Evolutionary conservation across 2,113 vertebrate genomes (phyloP).

Genomic region (Promerops cafer): DNA sequence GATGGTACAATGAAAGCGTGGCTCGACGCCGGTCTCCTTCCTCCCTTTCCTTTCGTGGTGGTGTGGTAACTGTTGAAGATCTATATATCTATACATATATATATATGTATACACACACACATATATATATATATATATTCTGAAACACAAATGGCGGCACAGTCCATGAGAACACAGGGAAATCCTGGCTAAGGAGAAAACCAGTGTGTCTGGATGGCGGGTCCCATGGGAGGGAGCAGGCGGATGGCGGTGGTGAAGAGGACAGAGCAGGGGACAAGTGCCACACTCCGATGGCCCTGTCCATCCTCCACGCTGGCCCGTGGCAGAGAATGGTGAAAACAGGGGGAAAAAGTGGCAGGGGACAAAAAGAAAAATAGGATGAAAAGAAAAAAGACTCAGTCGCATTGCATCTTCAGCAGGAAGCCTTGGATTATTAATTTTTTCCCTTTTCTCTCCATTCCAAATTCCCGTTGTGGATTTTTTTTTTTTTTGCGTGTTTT

Average conservation of each 20-base stretch:
- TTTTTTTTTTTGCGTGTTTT: background rate
- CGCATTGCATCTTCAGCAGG: constrained; percentile 55
- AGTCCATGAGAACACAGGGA: constrained; percentile 29
- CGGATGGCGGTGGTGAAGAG: background rate
- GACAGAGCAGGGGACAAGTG: background rate
- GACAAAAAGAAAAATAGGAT: background rate
- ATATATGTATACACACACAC: background rate
- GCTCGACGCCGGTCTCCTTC: constrained; percentile 24
- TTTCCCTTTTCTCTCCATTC: constrained; percentile 11
- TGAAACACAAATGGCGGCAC: constrained; percentile 37
- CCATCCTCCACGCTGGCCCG: background rate
- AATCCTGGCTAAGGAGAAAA: background rate
- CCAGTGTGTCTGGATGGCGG: background rate
- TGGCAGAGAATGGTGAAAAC: background rate
- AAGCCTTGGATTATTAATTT: constrained; percentile 50
- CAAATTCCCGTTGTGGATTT: constrained; percentile 2
- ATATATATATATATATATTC: background rate
- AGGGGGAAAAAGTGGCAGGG: background rate
- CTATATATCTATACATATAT: constrained; percentile 25
- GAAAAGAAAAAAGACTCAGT: constrained; percentile 58
- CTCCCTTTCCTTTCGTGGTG: background rate
- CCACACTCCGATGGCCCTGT: background rate
- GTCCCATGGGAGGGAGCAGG: background rate
- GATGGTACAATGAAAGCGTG: constrained; percentile 43
- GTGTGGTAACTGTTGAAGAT: constrained; percentile 31